Base-by-base conservation (phyloP, 2,888 invertebrate species). In the Agrotis exclamationis region DNA sequence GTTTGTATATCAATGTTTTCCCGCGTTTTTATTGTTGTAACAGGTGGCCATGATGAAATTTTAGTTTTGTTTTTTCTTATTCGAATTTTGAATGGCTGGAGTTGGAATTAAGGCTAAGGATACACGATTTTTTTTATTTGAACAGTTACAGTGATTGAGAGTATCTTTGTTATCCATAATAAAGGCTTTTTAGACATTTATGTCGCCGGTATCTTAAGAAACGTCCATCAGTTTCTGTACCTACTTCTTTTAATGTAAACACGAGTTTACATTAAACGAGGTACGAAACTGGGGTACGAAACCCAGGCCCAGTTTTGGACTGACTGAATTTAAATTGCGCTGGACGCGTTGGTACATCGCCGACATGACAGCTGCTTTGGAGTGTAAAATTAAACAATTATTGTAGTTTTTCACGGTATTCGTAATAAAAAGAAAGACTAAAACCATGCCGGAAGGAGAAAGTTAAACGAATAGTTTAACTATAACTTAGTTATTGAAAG, bases 1-100 rank as follows among this genome's bases (percentile, higher is more conserved):
- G 85, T 85, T 88, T 84, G 83, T 86, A 76, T 85, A 84, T 77
- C 76, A 77, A 85, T 85, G 85, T 85, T 85, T 80, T 85, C 63
- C 79, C 79, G 83, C 79, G 63, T 54, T 85, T 85, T 85, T 85
- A 85, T 83, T 66, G 76, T 59, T 69, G 83, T 79, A 85, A 85
- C 85, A 86, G 85, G 85, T 85, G 85, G 80, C 72, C 59, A 70
- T 64, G 67, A 80, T 79, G 79, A 70, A 67, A 73, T 76, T 74
- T 74, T 28, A 58, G 50, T 58, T 67, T 65, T 63, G 54, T 72
- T 72, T 74, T 73, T 77, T 78, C n/a, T n/a, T 53, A 33, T 79
- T 70, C 80, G 47, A 71, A 66, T 59, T 76, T 68, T 47, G 68
- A 66, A 69, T 66, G 50, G n/a, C 24, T 13, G 33, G 57, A 48